Evolutionary conservation across 2,113 vertebrate genomes (phyloP).

Genomic region (Gobiocypris rarus): DNA sequence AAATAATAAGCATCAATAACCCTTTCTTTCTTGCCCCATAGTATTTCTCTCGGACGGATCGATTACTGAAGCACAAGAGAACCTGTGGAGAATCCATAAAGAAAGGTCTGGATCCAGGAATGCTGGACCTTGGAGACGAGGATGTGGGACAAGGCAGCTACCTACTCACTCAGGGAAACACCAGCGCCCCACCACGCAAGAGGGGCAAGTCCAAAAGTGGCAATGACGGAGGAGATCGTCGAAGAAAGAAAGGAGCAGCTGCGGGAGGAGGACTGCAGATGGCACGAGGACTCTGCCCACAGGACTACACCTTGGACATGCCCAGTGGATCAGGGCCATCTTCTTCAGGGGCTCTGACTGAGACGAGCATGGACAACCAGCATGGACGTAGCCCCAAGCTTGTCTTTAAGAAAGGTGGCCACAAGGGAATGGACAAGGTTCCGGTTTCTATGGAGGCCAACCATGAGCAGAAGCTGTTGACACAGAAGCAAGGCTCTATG

Average conservation of each 20-base stretch:
- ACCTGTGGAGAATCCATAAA: slow-evolving; percentile 98
- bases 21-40: slow-evolving; percentile 55
- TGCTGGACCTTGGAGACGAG: slow-evolving; percentile 84
- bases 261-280: slow-evolving; percentile 73
- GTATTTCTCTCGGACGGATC: slow-evolving; percentile 99
- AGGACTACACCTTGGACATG: slow-evolving; percentile 89
- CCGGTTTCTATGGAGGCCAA: slow-evolving; percentile 82
- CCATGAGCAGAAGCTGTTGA: slow-evolving; percentile 84
- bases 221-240: slow-evolving; percentile 86
- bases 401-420: slow-evolving; percentile 89
- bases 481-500: slow-evolving; percentile 85
- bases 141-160: slow-evolving; percentile 88
- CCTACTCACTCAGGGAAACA: slow-evolving; percentile 93
- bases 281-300: slow-evolving; percentile 79
- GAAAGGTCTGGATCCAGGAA: slow-evolving; percentile 90
- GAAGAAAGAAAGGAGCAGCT: slow-evolving; percentile 83
- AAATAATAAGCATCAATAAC: too few species aligned
- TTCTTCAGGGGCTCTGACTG: slow-evolving; percentile 44
- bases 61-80: slow-evolving; percentile 99
- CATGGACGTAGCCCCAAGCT: slow-evolving; percentile 90
- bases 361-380: slow-evolving; percentile 78
- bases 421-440: slow-evolving; percentile 87
- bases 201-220: slow-evolving; percentile 89
- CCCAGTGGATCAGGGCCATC: slow-evolving; percentile 81
- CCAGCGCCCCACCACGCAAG: slow-evolving; percentile 87